phyloP scores from a whole-genome alignment of 2,113 vertebrate genomes.

The Nycticorax nycticorax region DNA sequence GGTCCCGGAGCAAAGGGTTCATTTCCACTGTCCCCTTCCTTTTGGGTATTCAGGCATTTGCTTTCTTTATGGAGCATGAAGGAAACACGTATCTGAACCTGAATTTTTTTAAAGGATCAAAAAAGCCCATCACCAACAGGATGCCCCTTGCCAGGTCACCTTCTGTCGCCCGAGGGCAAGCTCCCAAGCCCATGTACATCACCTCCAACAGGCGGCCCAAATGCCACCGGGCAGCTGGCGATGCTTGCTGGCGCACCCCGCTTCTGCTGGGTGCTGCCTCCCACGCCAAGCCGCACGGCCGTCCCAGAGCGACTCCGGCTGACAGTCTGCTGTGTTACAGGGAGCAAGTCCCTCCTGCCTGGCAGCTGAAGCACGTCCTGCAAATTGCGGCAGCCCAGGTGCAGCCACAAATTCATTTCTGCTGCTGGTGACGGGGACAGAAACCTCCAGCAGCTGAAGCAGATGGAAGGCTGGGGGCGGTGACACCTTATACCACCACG shows the following conservation, averaged over 20 bases:
- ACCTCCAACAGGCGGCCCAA: neutral
- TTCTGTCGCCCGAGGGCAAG: neutral
- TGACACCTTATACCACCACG: neutral
- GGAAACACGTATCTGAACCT: neutral
- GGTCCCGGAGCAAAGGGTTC: neutral
- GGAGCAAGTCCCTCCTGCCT: neutral
- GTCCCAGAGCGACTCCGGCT: neutral
- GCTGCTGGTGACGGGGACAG: neutral
- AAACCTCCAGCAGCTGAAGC: neutral
- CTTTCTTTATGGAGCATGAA: neutral
- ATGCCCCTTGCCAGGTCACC: accelerated
- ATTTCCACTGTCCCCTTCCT: neutral
- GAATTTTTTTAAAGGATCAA: neutral
- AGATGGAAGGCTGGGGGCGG: neutral
- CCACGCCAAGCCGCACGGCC: accelerated
- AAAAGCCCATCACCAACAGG: neutral
- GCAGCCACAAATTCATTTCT: neutral
- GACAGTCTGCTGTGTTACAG: accelerated
- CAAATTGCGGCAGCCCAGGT: neutral
- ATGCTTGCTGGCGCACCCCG: accelerated
- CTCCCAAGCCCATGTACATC: accelerated
- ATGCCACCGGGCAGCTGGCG: neutral
- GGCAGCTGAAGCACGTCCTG: neutral
- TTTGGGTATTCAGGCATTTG: neutral
- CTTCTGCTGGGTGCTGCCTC: neutral